Evolutionary conservation across 2,797 vertebrate genomes (phyloP).

Genomic region (Lagodon rhomboides): DNA sequence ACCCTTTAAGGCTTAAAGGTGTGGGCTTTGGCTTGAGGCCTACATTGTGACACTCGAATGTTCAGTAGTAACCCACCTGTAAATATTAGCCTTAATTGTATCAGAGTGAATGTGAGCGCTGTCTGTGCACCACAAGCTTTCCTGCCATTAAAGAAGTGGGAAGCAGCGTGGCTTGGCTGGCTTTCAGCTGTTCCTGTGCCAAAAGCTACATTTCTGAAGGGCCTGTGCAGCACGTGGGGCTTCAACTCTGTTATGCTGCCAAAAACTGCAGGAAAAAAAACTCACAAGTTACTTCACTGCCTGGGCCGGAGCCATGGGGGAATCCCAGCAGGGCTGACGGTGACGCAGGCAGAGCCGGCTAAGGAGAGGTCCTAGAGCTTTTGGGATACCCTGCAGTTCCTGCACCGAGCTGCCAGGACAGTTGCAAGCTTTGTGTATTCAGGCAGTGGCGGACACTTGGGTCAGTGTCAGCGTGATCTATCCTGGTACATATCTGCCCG

Average conservation of each 20-base stretch:
- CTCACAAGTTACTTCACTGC: constrained; percentile 74
- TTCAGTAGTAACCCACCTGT: constrained; percentile 46
- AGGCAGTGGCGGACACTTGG: constrained; percentile 21
- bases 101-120: constrained; percentile 20
- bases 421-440: constrained; percentile 38
- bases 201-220: constrained; percentile 78
- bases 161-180: constrained; percentile 76
- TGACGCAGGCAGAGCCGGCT: constrained; percentile 58
- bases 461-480: constrained; percentile 37
- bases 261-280: constrained; percentile 72
- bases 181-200: constrained; percentile 83
- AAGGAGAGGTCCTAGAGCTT: constrained; percentile 55
- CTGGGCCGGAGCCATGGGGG: constrained; percentile 77
- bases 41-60: constrained; percentile 32
- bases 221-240: constrained; percentile 68
- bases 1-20: constrained; percentile 32
- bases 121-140: constrained; percentile 50
- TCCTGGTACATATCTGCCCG: constrained; percentile 71
- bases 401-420: constrained; percentile 36
- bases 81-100: constrained; percentile 31
- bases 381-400: constrained; percentile 63
- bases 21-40: constrained; percentile 27
- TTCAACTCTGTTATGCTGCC: constrained; percentile 75
- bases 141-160: constrained; percentile 53
- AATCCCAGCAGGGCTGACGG: constrained; percentile 73